phyloP scores from a whole-genome alignment of 2,113 vertebrate species.

The Hoplias malabaricus region DNA sequence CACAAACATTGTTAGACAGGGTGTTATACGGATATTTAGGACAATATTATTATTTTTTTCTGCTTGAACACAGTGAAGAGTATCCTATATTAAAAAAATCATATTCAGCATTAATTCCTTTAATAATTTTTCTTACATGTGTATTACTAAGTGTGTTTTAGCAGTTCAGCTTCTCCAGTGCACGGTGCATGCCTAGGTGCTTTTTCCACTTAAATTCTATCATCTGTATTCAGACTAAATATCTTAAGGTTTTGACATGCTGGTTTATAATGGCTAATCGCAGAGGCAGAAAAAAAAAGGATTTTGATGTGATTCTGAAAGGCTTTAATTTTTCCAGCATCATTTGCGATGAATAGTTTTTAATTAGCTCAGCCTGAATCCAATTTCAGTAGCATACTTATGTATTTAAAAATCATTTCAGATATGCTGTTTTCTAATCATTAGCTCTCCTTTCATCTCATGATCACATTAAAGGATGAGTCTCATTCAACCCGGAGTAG shows the following conservation, averaged over 20 bases:
- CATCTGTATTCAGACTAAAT: not conserved
- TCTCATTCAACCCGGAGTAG: constrained; percentile 21
- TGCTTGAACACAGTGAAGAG: not conserved
- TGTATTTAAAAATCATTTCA: constrained; percentile 46
- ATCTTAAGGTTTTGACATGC: not conserved
- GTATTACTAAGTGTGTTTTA: not conserved
- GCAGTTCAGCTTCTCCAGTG: not conserved
- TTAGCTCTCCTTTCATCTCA: constrained; percentile 33
- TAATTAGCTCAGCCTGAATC: constrained; percentile 39
- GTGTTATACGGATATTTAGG: not conserved
- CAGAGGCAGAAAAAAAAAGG: not conserved
- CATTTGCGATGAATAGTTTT: constrained; percentile 45
- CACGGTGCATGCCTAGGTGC: not conserved
- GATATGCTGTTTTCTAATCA: constrained; percentile 42
- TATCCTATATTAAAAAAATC: not conserved
- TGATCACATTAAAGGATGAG: constrained; percentile 25
- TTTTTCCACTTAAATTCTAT: not conserved
- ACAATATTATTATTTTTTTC: not conserved
- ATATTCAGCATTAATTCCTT: not conserved
- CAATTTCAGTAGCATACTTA: constrained; percentile 35
- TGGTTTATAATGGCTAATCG: not conserved
- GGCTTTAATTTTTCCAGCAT: constrained; percentile 32
- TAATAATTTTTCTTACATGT: not conserved
- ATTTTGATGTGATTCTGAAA: not conserved
- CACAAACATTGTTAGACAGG: not conserved